Percentiles rank a stretch among this genome's conserved stretches.
Evolutionary conservation across 2,888 invertebrate genomes (phyloP).

Genomic region (Axea sp.): DNA sequence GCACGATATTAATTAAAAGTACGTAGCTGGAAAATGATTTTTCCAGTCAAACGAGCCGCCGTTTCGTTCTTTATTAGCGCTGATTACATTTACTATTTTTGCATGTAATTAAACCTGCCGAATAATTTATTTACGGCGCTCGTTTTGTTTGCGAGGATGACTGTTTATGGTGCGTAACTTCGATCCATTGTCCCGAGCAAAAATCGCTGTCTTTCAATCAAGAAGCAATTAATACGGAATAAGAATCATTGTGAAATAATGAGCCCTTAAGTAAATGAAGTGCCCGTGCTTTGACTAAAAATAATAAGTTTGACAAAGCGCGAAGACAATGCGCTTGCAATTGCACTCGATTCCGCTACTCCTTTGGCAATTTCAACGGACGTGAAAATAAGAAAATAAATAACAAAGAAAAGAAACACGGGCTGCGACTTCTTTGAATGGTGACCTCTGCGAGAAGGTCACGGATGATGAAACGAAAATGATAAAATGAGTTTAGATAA

Average conservation of each 20-base stretch:
- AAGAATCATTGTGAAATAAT: conserved; percentile 30
- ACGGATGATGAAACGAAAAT: too few relatives aligned
- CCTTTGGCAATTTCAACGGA: conserved; percentile 17
- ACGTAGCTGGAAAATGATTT: too few relatives aligned
- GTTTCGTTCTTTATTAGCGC: too few relatives aligned
- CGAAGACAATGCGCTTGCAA: conserved; percentile 26
- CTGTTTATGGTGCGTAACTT: background rate
- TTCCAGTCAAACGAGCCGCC: too few relatives aligned
- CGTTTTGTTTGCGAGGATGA: too few relatives aligned
- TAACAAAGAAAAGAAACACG: conserved; percentile 1
- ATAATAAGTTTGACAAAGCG: conserved; percentile 25
- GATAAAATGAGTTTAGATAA: too few relatives aligned
- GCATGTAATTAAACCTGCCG: too few relatives aligned
- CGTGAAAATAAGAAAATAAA: conserved; percentile 10
- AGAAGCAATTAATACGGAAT: conserved; percentile 33
- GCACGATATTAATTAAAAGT: too few relatives aligned
- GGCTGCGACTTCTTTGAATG: too few relatives aligned
- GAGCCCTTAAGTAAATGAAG: conserved; percentile 41
- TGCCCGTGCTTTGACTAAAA: conserved; percentile 19
- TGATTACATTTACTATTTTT: too few relatives aligned
- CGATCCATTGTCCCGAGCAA: conserved; percentile 6
- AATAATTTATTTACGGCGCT: too few relatives aligned
- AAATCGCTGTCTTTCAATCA: conserved; percentile 15
- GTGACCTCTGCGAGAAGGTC: too few relatives aligned
- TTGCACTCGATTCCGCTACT: conserved; percentile 14